Percentiles rank a stretch among this genome's conserved stretches.
Evolutionary conservation across 2,888 invertebrate species (phyloP).

Genomic region (Eupithecia centaureata): DNA sequence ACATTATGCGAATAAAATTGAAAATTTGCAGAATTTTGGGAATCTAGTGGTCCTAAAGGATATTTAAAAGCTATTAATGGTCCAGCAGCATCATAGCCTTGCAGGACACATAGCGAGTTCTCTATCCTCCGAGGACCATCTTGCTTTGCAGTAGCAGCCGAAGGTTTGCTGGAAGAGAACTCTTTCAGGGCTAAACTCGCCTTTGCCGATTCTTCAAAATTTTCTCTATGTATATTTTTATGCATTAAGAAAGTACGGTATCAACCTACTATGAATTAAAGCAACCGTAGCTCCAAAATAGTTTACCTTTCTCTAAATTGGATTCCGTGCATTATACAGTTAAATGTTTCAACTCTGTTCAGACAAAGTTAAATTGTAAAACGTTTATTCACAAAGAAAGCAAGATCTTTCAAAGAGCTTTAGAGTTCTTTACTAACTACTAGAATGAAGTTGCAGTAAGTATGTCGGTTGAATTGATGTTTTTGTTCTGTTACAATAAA

Average conservation of each 20-base stretch:
- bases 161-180: not conserved
- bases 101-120: too few relatives aligned
- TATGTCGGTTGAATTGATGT: not conserved
- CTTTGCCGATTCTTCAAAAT: not conserved
- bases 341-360: slow-evolving; percentile 22
- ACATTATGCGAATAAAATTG: too few relatives aligned
- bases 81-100: too few relatives aligned
- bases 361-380: slow-evolving; percentile 34
- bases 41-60: too few relatives aligned
- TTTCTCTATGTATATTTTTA: too few relatives aligned
- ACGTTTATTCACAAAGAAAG: slow-evolving; percentile 29
- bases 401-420: slow-evolving; percentile 27
- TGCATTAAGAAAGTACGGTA: too few relatives aligned
- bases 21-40: too few relatives aligned
- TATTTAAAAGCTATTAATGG: too few relatives aligned
- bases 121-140: not conserved
- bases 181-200: too few relatives aligned
- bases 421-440: slow-evolving; percentile 23
- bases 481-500: not conserved
- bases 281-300: not conserved
- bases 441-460: not conserved
- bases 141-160: not conserved
- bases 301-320: slow-evolving; percentile 21
- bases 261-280: not conserved
- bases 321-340: slow-evolving; percentile 22